Evolutionary conservation across 2,113 vertebrate species (phyloP), one percentile per base, ranked within the genome.

Genomic region (Tringa solitaria): DNA sequence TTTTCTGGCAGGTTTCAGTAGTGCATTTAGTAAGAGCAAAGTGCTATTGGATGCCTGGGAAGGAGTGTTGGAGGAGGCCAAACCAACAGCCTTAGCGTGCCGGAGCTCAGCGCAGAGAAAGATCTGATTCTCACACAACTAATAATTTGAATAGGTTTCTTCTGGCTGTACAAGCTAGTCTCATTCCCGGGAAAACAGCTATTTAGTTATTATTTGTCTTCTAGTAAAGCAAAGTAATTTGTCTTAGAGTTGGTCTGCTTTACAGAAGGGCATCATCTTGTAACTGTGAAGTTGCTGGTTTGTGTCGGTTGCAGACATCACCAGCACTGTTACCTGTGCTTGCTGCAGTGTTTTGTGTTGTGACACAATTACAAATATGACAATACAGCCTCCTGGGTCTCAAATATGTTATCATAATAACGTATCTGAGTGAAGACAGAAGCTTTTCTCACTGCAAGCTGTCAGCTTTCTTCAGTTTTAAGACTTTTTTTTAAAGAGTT

Each of bases 21-120:
- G 78, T 97, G 90, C 84, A 86, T 95, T 97, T 95, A 97, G 83
- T 93, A 83, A 89, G 68, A 91, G 92, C 83, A 60, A 63, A 96
- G 89, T 93, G 87, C 97, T 97, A 95, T 97, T 94, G 95, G 95
- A 92, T 95, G 95, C 86, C 78, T 90, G 72, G 95, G 79, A 94
- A 95, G 83, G 87, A 95, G 96, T 95, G 96, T 96, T 97, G 88
- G 93, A 95, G 89, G 93, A 93, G 88, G 84, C 89, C 95, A 96
- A 93, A 95, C 91, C 85, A 96, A 94, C 86, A 96, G 95, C 87
- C 87, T 87, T 87, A 87, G 84, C 92, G 32, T 70, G 59, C 89
- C 92, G 95, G 95, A 96, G 69, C 77, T 89, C 41, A 89, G 80
- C 79, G 72, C 79, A 93, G 94, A 73, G 96, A 97, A 97, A 91